phyloP scores from a whole-genome alignment of 2,888 invertebrate genomes.

The Busseola fusca region DNA sequence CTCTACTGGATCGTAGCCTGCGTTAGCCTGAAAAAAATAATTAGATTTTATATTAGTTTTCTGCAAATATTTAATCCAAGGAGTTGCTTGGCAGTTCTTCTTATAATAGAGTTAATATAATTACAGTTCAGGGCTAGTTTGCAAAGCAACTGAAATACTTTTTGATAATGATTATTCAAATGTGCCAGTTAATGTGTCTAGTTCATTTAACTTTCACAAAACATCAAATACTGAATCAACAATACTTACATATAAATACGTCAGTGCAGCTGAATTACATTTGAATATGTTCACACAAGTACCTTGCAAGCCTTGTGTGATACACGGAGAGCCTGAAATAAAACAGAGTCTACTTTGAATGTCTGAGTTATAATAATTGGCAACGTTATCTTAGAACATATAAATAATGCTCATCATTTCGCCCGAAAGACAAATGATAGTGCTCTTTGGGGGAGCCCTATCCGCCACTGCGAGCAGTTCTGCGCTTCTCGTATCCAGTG shows the following conservation, averaged over 20 bases:
- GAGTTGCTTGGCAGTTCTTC: neutral
- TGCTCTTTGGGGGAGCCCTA: neutral
- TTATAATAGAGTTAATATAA: neutral
- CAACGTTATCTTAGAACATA: neutral
- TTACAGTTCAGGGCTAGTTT: neutral
- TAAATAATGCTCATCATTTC: neutral
- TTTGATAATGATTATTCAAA: neutral
- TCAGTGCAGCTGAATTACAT: constrained; percentile 43
- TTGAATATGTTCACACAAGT: constrained; percentile 42
- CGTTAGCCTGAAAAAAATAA: constrained; percentile 24
- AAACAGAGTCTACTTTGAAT: neutral
- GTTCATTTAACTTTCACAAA: neutral
- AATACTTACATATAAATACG: constrained; percentile 42
- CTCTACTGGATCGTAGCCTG: constrained; percentile 28
- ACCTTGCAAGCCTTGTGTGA: constrained; percentile 29
- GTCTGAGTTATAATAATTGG: neutral
- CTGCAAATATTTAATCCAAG: neutral
- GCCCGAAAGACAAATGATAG: neutral
- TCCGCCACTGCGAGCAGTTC: neutral
- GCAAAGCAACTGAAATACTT: neutral
- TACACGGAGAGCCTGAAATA: constrained; percentile 38
- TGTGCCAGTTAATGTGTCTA: neutral
- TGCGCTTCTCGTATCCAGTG: neutral
- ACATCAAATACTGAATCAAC: neutral
- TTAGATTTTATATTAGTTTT: neutral